These are phyloP conservation scores for Cassiopea andromeda DNA, from an alignment of 30 jellyfish, hydroid and myxozoan species.

Conservation along the genomic window DNA sequence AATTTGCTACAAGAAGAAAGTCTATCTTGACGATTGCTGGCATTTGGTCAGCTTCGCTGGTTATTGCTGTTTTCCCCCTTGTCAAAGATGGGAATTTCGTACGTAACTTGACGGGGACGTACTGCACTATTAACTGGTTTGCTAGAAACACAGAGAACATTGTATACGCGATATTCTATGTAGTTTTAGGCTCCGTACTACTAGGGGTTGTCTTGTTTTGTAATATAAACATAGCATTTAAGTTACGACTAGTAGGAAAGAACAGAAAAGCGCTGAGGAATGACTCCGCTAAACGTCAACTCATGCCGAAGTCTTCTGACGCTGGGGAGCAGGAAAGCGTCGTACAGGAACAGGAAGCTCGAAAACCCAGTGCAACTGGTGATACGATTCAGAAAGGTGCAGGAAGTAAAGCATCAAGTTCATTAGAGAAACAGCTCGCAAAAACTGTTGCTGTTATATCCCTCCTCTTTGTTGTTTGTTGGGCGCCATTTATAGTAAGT, in stretches of 20 bases:
- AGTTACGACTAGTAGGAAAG: constrained; percentile 11
- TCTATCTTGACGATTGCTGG: constrained; percentile 9
- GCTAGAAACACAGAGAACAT: constrained; percentile 54
- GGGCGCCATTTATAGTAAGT: constrained; percentile 78
- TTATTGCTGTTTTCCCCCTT: constrained; percentile 54
- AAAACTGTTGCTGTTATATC: constrained; percentile 67
- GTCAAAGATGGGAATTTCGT: constrained; percentile 58
- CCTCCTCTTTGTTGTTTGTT: constrained; percentile 54
- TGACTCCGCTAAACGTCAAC: constrained; percentile 17
- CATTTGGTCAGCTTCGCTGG: constrained; percentile 27
- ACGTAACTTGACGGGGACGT: constrained; percentile 70
- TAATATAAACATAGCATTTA: constrained; percentile 21
- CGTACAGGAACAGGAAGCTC: neutral
- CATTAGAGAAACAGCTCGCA: constrained; percentile 62
- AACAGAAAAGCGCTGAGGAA: constrained; percentile 28
- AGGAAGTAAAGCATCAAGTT: constrained; percentile 8
- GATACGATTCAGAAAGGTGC: constrained; percentile 3
- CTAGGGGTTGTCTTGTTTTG: constrained; percentile 32
- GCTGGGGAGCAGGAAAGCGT: constrained; percentile 5
- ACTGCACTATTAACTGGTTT: constrained; percentile 76
- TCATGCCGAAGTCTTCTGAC: constrained; percentile 17
- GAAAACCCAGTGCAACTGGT: neutral
- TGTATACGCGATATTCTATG: constrained; percentile 64
- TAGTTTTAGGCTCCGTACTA: constrained; percentile 32
- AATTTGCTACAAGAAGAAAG: constrained; percentile 36